phyloP scores from a whole-genome alignment of 2,113 vertebrate species.

The Pogonocichla stellata region DNA sequence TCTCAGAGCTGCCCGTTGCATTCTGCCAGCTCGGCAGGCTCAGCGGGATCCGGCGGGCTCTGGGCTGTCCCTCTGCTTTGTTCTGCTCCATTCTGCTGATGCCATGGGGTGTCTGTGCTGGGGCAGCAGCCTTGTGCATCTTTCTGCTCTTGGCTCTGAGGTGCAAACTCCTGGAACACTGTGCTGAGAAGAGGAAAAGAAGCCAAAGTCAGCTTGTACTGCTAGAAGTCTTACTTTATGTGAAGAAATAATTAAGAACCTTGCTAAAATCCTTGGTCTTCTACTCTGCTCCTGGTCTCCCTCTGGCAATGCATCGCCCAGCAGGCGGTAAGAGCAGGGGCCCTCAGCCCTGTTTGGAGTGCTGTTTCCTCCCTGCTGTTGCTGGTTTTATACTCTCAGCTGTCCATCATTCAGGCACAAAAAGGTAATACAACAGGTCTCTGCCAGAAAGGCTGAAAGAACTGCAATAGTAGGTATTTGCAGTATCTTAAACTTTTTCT shows the following conservation, averaged over 20 bases:
- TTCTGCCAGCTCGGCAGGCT: conserved; percentile 43
- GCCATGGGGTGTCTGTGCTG: not conserved
- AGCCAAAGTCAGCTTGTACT: not conserved
- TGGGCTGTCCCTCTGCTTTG: not conserved
- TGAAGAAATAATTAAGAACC: not conserved
- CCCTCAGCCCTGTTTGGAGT: not conserved
- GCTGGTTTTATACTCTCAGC: not conserved
- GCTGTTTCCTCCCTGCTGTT: not conserved
- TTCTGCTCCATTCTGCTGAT: not conserved
- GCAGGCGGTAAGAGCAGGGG: not conserved
- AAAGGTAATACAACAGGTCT: not conserved
- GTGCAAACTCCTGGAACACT: not conserved
- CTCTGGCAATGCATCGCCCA: not conserved
- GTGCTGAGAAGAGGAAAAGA: not conserved
- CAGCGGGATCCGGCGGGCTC: not conserved
- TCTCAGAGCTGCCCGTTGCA: not conserved
- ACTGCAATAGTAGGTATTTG: not conserved
- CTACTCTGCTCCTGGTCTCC: not conserved
- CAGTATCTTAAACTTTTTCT: not conserved
- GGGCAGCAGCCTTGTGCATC: not conserved
- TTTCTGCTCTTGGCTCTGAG: not conserved
- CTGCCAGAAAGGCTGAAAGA: not conserved
- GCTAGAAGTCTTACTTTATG: not conserved
- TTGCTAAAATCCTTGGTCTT: not conserved
- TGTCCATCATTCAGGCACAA: not conserved